These are phyloP conservation scores for Noctua janthe DNA, from an alignment of 2,888 invertebrate species.

Conservation along the genomic window DNA sequence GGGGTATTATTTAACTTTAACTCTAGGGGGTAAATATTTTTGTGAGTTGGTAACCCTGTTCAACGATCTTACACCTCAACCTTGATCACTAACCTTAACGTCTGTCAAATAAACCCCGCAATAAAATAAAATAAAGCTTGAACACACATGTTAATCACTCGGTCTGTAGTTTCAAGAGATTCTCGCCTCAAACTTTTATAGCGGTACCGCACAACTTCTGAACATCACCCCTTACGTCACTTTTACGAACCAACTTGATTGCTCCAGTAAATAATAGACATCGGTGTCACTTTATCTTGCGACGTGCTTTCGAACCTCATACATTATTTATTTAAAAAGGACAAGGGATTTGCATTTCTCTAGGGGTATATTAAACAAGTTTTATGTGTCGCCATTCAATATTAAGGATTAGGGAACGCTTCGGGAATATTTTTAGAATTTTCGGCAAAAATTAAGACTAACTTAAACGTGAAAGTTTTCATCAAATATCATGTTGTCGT, in stretches of 20 bases:
- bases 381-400: conserved; percentile 85
- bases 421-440: conserved; percentile 73
- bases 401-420: conserved; percentile 78
- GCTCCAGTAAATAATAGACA: conserved; percentile 63
- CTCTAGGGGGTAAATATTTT: no score
- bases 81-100: not conserved
- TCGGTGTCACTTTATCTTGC: conserved; percentile 63
- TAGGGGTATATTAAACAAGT: conserved; percentile 84
- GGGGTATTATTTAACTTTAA: no score
- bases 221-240: conserved; percentile 31
- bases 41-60: not conserved
- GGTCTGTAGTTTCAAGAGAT: conserved; percentile 4
- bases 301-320: conserved; percentile 68
- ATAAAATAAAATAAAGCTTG: conserved; percentile 15
- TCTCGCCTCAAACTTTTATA: conserved; percentile 15
- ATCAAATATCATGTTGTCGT: conserved; percentile 71
- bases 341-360: conserved; percentile 82
- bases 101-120: not conserved
- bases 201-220: conserved; percentile 8
- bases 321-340: conserved; percentile 83
- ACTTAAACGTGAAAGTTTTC: conserved; percentile 73
- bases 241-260: conserved; percentile 60
- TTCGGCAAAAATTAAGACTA: conserved; percentile 73
- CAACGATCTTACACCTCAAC: conserved; percentile 1
- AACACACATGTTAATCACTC: conserved; percentile 31